phyloP scores from a whole-genome alignment of 2,888 invertebrate genomes.

The Bursaphelenchus okinawaensis region DNA sequence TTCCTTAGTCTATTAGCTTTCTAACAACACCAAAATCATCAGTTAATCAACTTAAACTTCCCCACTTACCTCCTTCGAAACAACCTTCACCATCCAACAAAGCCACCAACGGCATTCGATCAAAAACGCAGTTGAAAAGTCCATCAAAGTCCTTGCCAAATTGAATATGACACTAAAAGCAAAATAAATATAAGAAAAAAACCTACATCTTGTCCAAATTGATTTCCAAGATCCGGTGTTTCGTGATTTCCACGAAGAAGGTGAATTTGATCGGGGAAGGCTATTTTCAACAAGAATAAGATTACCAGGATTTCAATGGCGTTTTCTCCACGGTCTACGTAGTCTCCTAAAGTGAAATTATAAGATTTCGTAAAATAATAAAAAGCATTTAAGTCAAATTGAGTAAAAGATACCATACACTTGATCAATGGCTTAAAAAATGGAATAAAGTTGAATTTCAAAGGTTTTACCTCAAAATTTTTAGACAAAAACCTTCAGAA shows the following conservation, averaged over 20 bases:
- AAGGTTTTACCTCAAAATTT: too few species aligned
- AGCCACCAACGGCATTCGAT: neutral
- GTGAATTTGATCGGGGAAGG: neutral
- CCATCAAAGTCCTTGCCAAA: neutral
- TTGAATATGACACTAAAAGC: neutral
- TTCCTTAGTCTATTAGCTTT: too few species aligned
- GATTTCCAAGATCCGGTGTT: neutral
- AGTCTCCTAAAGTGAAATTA: neutral
- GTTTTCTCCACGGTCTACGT: neutral
- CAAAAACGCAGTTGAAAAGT: neutral
- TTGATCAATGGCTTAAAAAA: too few species aligned
- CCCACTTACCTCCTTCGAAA: neutral
- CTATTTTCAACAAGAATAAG: neutral
- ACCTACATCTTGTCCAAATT: neutral
- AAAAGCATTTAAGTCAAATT: too few species aligned
- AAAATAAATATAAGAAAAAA: neutral
- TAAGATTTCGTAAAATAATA: too few species aligned
- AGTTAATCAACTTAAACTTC: too few species aligned
- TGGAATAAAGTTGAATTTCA: too few species aligned
- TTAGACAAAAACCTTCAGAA: too few species aligned
- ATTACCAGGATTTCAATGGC: neutral
- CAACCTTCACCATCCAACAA: neutral
- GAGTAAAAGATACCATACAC: too few species aligned
- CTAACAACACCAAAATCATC: too few species aligned
- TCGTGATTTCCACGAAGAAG: neutral